Evolutionary conservation across 2,113 vertebrate genomes (phyloP).

Genomic region (Paradoxurus hermaphroditus): DNA sequence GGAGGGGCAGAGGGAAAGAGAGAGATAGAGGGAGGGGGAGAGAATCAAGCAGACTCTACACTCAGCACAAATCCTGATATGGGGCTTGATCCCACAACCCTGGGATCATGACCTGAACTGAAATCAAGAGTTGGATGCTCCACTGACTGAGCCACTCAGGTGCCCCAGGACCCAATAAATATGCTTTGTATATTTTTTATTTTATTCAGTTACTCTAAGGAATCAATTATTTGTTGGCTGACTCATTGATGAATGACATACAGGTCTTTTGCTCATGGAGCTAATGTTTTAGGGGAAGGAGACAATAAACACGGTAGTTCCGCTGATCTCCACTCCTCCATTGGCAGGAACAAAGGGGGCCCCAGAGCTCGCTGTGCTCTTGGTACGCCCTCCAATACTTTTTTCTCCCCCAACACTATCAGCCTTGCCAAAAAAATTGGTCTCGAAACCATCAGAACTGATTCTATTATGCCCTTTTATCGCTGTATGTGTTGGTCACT

Average conservation of each 20-base stretch:
- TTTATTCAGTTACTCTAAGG: background rate
- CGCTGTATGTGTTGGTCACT: background rate
- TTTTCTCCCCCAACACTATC: background rate
- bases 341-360: background rate
- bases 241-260: background rate
- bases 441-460: background rate
- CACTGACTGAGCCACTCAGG: too few species aligned
- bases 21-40: too few species aligned
- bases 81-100: too few species aligned
- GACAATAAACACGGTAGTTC: background rate
- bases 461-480: background rate
- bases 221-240: background rate
- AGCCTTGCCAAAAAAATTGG: background rate
- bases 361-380: background rate
- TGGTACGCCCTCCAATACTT: background rate
- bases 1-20: too few species aligned
- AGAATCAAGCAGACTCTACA: too few species aligned
- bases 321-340: background rate
- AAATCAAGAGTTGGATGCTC: too few species aligned
- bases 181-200: background rate
- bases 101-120: too few species aligned
- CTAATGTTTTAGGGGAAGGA: background rate
- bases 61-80: too few species aligned
- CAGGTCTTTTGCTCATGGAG: background rate
- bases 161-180: background rate